Conservation (phyloP, 1,140 invertebrate species). For the Bombus waltoni region DNA sequence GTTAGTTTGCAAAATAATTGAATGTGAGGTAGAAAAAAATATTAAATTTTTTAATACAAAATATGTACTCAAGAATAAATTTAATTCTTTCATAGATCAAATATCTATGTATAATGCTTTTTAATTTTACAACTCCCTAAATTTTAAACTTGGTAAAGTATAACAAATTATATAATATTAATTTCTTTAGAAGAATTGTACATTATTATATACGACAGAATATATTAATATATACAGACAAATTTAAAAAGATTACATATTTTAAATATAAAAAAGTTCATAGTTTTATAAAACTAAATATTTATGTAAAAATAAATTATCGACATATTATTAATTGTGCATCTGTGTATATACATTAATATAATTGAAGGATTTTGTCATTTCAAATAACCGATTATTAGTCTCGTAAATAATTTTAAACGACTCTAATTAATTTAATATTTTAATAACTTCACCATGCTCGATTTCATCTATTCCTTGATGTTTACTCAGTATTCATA, state of each 20-base stretch:
- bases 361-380: neutral
- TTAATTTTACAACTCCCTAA: neutral
- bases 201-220: neutral
- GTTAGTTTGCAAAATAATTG: neutral
- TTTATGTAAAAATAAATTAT: neutral
- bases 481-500: constrained; percentile 11
- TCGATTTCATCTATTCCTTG: neutral
- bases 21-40: neutral
- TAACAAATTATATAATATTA: neutral
- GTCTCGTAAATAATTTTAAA: neutral
- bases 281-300: neutral
- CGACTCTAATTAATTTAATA: neutral
- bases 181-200: neutral
- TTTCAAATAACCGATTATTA: neutral
- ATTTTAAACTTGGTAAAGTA: neutral
- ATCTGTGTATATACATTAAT: neutral
- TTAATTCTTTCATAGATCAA: too few relatives aligned
- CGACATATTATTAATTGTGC: neutral
- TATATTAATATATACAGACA: neutral
- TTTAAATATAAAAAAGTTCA: neutral
- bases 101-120: too few relatives aligned
- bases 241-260: constrained; percentile 2
- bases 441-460: neutral
- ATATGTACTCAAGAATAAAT: neutral
- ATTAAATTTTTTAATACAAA: neutral